Conservation (phyloP, 2,797 vertebrate species). For the Enteromius mattozi region DNA sequence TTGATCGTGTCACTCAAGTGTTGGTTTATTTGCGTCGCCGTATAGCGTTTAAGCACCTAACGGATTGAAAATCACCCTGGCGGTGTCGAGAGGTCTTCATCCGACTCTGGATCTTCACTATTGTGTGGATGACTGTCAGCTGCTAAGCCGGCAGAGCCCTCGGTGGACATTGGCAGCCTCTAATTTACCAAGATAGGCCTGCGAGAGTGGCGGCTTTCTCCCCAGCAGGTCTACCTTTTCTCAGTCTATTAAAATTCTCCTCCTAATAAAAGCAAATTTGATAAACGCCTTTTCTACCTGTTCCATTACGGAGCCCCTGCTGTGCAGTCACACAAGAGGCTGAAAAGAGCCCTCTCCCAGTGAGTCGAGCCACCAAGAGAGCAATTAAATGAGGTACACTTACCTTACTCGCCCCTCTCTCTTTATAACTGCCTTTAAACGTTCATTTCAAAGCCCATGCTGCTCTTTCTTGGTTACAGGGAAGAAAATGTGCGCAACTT, state of each 20-base stretch:
- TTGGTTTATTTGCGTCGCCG: conserved; percentile 60
- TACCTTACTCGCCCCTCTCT: conserved; percentile 55
- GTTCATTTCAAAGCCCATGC: conserved; percentile 44
- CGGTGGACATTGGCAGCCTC: conserved; percentile 60
- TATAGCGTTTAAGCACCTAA: conserved; percentile 50
- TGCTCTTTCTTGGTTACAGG: conserved; percentile 52
- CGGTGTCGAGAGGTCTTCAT: conserved; percentile 49
- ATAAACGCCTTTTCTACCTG: conserved; percentile 67
- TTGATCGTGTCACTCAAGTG: conserved; percentile 55
- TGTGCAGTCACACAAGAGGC: conserved; percentile 62
- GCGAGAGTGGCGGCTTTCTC: conserved; percentile 57
- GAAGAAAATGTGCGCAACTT: conserved; percentile 40
- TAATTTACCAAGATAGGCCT: conserved; percentile 62
- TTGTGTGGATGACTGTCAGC: conserved; percentile 54
- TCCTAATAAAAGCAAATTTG: conserved; percentile 66
- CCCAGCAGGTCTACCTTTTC: conserved; percentile 64
- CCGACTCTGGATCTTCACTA: conserved; percentile 44
- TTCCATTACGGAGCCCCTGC: conserved; percentile 62
- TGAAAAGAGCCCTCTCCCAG: conserved; percentile 61
- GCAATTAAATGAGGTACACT: conserved; percentile 66
- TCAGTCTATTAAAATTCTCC: conserved; percentile 63
- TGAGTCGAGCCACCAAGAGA: conserved; percentile 60
- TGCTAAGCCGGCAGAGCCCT: conserved; percentile 43
- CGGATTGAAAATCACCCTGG: conserved; percentile 46
- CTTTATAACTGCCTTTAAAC: conserved; percentile 49